Conservation (phyloP, 2,888 invertebrate genomes). For the Pristionchus mayeri region DNA sequence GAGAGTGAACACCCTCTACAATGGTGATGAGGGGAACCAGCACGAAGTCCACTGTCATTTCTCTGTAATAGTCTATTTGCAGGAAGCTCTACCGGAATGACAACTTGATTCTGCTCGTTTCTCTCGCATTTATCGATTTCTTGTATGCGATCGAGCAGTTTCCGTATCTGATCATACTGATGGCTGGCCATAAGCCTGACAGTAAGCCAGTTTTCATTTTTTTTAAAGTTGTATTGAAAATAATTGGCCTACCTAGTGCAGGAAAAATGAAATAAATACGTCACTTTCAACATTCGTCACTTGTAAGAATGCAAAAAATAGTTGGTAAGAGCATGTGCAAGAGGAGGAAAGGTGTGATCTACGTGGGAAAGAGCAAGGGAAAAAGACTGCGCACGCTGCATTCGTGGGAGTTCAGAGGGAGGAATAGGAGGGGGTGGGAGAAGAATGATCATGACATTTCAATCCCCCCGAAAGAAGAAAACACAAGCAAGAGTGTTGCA, state of each 20-base stretch:
- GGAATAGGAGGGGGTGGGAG: background rate
- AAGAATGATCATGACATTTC: background rate
- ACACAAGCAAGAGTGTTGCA: background rate
- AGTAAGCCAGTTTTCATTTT: slow-evolving; percentile 51
- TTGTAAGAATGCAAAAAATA: background rate
- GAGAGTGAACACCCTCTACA: no score
- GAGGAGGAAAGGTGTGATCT: background rate
- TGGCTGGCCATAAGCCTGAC: slow-evolving; percentile 51
- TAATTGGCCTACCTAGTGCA: no score
- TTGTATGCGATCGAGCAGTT: slow-evolving; percentile 56
- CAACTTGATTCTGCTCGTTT: slow-evolving; percentile 55
- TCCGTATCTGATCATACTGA: slow-evolving; percentile 55
- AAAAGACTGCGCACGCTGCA: slow-evolving; percentile 12
- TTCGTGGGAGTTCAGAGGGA: background rate
- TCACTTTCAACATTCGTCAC: background rate
- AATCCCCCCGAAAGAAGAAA: background rate
- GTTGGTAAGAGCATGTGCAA: no score
- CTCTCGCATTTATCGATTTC: slow-evolving; percentile 57
- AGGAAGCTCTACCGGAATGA: slow-evolving; percentile 52
- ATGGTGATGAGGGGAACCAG: no score
- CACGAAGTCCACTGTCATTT: no score
- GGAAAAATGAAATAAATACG: no score
- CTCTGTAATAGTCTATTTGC: background rate
- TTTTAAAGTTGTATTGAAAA: no score
- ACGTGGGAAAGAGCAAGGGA: background rate